phyloP scores from a whole-genome alignment of 2,113 vertebrate genomes.

The Mus spicilegus region DNA sequence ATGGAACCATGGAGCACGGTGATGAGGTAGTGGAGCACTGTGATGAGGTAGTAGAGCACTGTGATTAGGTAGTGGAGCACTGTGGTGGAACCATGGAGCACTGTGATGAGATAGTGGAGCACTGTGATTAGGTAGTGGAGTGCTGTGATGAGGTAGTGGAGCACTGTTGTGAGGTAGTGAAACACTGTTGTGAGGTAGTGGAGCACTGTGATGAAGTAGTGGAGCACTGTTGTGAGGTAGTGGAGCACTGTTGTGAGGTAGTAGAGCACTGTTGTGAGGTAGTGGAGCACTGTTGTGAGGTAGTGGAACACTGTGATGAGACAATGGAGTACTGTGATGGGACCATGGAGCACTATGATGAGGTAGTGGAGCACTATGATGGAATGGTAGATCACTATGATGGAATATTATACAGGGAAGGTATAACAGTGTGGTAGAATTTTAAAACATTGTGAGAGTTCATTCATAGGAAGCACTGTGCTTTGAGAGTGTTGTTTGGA shows the following conservation, averaged over 20 bases:
- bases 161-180: too few species aligned
- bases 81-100: background rate
- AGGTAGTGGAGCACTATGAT: background rate
- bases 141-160: too few species aligned
- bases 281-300: too few species aligned
- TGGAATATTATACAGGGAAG: background rate
- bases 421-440: background rate
- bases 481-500: background rate
- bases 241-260: background rate
- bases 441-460: background rate
- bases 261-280: too few species aligned
- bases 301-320: too few species aligned
- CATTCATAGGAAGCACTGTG: background rate
- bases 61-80: background rate
- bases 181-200: too few species aligned
- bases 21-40: too few species aligned
- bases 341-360: background rate
- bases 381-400: background rate
- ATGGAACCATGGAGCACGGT: background rate
- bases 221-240: too few species aligned
- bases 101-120: too few species aligned
- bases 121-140: too few species aligned
- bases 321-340: too few species aligned
- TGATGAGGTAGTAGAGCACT: background rate
- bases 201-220: too few species aligned